phyloP scores from a whole-genome alignment of 2,888 invertebrate genomes.

The Iphiclides podalirius region DNA sequence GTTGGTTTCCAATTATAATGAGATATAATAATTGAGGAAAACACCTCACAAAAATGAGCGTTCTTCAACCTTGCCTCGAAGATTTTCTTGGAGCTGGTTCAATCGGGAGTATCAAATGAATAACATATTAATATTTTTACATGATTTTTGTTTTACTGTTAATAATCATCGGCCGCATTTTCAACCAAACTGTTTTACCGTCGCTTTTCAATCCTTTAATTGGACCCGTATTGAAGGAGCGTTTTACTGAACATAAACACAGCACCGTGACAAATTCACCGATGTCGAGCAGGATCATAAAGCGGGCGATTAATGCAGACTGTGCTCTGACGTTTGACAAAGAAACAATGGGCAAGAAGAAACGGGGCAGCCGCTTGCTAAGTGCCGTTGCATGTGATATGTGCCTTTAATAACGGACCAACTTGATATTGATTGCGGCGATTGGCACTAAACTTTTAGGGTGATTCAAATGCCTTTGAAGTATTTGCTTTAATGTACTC shows the following conservation, averaged over 20 bases:
- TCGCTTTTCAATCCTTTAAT: background rate
- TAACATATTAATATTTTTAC: no score
- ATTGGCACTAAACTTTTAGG: background rate
- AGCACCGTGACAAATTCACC: constrained; percentile 36
- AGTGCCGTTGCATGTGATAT: constrained; percentile 29
- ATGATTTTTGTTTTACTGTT: no score
- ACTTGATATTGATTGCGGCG: constrained; percentile 17
- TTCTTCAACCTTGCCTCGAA: no score
- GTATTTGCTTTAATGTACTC: no score
- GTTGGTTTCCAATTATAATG: no score
- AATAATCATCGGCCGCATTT: no score
- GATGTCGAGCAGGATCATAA: constrained; percentile 54
- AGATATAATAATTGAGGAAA: no score
- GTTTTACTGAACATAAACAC: constrained; percentile 25
- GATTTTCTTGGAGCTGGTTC: no score
- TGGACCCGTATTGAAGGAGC: constrained; percentile 4
- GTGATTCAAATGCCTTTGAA: no score
- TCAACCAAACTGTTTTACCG: background rate
- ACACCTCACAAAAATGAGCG: no score
- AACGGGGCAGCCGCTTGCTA: constrained; percentile 45
- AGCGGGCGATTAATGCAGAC: constrained; percentile 58
- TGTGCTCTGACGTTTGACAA: constrained; percentile 49
- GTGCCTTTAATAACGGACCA: constrained; percentile 30
- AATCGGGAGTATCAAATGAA: no score
- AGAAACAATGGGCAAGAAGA: constrained; percentile 57